A percentile compares a stretch with the other conserved stretches of the same genome.
phyloP scores from a whole-genome alignment of 2,888 invertebrate genomes.

The Polylopha cassiicola region DNA sequence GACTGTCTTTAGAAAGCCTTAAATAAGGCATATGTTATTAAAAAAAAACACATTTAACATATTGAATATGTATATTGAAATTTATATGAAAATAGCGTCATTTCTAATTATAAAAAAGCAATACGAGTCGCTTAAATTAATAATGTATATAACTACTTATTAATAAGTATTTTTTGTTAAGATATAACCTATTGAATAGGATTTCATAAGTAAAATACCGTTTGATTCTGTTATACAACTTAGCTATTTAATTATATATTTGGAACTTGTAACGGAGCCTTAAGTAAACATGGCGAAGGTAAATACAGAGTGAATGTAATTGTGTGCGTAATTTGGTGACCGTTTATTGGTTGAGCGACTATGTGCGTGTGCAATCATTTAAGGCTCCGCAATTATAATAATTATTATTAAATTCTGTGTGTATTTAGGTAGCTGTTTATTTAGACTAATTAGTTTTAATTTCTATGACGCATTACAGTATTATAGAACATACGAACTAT shows the following conservation, averaged over 20 bases:
- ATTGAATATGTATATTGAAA: conserved; percentile 30
- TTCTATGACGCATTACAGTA: conserved; percentile 19
- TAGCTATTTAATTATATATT: not conserved
- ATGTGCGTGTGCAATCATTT: not conserved
- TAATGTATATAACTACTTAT: conserved; percentile 30
- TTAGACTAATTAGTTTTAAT: conserved; percentile 5
- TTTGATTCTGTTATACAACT: no score
- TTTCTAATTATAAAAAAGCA: conserved; percentile 47
- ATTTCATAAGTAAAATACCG: no score
- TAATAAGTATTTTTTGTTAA: conserved; percentile 26
- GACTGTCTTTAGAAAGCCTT: conserved; percentile 26
- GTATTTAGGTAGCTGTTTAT: conserved; percentile 10
- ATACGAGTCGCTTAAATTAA: conserved; percentile 57
- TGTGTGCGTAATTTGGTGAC: not conserved
- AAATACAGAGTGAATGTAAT: not conserved
- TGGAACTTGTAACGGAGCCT: conserved; percentile 1
- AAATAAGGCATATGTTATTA: conserved; percentile 21
- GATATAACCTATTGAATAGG: conserved; percentile 11
- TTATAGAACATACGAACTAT: conserved; percentile 20
- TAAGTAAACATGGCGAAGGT: not conserved
- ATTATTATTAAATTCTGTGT: conserved; percentile 4
- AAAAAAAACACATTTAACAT: conserved; percentile 25
- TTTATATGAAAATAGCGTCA: conserved; percentile 29
- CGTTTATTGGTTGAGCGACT: not conserved
- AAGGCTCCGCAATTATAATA: not conserved